Evolutionary conservation across 2,797 vertebrate species (phyloP).

Genomic region (Melanotaenia maccullochi): DNA sequence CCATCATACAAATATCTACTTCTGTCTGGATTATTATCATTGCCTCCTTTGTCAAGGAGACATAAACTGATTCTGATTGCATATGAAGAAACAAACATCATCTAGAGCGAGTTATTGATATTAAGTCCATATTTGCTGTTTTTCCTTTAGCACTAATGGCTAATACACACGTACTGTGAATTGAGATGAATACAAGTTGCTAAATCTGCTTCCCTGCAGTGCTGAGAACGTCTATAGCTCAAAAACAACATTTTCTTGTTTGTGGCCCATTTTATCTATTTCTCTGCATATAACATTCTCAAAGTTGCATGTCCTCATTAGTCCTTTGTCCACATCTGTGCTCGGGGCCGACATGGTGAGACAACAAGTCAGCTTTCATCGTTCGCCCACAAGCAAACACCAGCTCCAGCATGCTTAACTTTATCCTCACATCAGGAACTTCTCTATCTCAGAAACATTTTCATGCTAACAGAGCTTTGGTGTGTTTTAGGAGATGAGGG

Average conservation of each 20-base stretch:
- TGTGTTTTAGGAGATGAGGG: conserved; percentile 55
- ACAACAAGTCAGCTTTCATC: conserved; percentile 38
- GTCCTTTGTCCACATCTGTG: conserved; percentile 45
- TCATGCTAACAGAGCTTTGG: conserved; percentile 33
- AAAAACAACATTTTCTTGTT: conserved; percentile 15
- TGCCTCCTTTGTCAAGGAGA: conserved; percentile 17
- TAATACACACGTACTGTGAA: not conserved
- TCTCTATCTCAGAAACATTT: conserved; percentile 37
- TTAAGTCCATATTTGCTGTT: not conserved
- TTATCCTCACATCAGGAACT: conserved; percentile 24
- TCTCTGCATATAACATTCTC: conserved; percentile 8
- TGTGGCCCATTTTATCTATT: conserved; percentile 16
- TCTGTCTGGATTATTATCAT: conserved; percentile 10
- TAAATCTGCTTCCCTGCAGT: conserved; percentile 7
- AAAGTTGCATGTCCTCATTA: conserved; percentile 52
- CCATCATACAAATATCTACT: conserved; percentile 9
- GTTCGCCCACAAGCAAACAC: conserved; percentile 7
- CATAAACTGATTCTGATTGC: conserved; percentile 13
- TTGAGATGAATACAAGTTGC: not conserved
- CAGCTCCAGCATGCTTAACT: conserved; percentile 14
- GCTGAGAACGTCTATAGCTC: conserved; percentile 26
- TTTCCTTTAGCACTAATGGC: not conserved
- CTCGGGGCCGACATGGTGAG: conserved; percentile 46
- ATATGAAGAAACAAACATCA: conserved; percentile 13
- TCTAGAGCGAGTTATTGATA: conserved; percentile 36